Base-by-base conservation (phyloP, 2,797 vertebrate species). In the Monodelphis domestica region DNA sequence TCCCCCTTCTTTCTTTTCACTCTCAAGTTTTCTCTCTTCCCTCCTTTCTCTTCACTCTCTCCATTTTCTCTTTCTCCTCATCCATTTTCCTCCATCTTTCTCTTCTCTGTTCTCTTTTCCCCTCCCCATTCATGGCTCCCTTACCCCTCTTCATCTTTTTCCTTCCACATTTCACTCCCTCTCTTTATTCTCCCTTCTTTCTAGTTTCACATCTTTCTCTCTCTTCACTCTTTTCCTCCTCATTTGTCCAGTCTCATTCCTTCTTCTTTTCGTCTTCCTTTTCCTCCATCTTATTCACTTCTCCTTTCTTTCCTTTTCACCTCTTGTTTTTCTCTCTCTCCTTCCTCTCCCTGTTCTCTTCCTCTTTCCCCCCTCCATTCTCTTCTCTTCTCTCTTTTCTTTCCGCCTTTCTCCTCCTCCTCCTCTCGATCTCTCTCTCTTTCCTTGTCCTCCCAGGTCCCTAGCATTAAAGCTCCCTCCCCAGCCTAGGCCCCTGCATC, bases 341-440 rank as follows among this genome's bases (percentile, higher is more conserved):
- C 53, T 45, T 7, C 6, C 38, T 10, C 4, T 78, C n/a, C 63
- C 78, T 38, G 59, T n/a, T 38, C 17, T 24, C n/a, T 2, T 33
- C 12, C 56, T n/a, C 59, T n/a, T 70, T 7, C 17, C 17, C 59
- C 21, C 14, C 63, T 45, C 38, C 38, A 11, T 45, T 84, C 17
- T 78, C n/a, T 78, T 78, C 9, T 2, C n/a, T 38, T 45, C n/a
- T 78, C n/a, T 17, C n/a, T 78, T 78, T n/a, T 78, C 38, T 38
- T 78, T 45, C 5, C 54, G 5, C 53, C 53, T 51, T 50, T 28
- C 57, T 14, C 12, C 9, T 26, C 26, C 24, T 38, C 15, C 91
- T 56, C 91, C 54, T 88, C 45, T 88, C 45, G 87, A 92, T 57
- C 94, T 91, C 54, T 17, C n/a, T 54, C 10, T 45, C 93, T 4